Base-by-base conservation (phyloP, 2,797 vertebrate genomes). In the Sciurus carolinensis region DNA sequence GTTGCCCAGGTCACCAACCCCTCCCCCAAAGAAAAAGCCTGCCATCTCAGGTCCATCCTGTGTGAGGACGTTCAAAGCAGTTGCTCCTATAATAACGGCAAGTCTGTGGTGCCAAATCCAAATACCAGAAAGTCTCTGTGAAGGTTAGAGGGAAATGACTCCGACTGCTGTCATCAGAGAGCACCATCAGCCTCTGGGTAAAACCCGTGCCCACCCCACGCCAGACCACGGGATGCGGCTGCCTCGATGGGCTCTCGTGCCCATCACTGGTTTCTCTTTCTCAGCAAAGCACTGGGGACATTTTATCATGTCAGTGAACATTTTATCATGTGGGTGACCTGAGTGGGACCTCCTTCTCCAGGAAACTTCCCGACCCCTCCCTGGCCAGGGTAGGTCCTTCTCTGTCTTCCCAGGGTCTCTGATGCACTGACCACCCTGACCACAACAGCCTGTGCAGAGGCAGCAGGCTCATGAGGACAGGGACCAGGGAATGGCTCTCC, bases 171-270 rank as follows among this genome's bases (percentile, higher is more conserved):
- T 39, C 39, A 39, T 39, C 39, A 39, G 39, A 39, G 39, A 39
- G 39, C 39, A 3, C 39, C 39, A 0, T 39, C 39, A 39, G 39
- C 39, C 39, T 39, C 39, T 39, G 39, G 39, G 39, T 39, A 39
- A 39, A 39, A 39, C 39, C 39, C 3, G 39, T 24, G 5, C 52
- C 3, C 28, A 39, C 6, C 62, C 14, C 24, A 2, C 1, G 3
- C 4, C 0, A 66, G 24, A 69, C 3, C 0, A 15, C 82, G 4
- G 9, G 33, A 7, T 1, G 7, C 0, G 39, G 20, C 1, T 14
- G 18, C 39, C 7, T 20, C 20, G 30, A 17, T 17, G 18, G 11
- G 36, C 24, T 39, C 77, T 30, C 4, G 2, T 4, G 62, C n/a
- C 8, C 42, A 2, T 18, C 11, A 47, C 75, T 22, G 62, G 2